phyloP scores from a whole-genome alignment of 2,888 invertebrate genomes.

The Dyspetes luteomarginatus region DNA sequence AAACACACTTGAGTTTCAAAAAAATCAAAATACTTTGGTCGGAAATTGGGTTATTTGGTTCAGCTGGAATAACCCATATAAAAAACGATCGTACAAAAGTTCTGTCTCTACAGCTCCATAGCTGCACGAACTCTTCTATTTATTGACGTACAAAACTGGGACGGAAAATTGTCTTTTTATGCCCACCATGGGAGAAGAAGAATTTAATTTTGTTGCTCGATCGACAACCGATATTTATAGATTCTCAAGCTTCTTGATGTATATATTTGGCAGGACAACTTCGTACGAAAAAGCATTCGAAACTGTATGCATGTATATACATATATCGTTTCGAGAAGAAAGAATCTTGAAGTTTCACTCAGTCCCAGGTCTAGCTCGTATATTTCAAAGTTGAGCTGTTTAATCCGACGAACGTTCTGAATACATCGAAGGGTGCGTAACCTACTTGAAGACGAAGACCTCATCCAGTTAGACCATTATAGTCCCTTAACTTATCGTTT shows the following conservation, averaged over 20 bases:
- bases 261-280: background rate
- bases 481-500: background rate
- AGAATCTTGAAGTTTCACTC: background rate
- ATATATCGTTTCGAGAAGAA: too few species aligned
- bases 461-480: constrained; percentile 60
- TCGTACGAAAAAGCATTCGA: too few species aligned
- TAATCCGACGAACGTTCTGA: constrained; percentile 22
- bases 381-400: constrained; percentile 10
- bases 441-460: constrained; percentile 53
- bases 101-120: background rate
- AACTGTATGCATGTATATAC: background rate
- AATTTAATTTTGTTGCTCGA: background rate
- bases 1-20: too few species aligned
- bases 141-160: background rate
- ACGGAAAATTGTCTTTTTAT: constrained; percentile 13
- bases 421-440: constrained; percentile 58
- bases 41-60: too few species aligned
- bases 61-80: too few species aligned
- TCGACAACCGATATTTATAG: constrained; percentile 36
- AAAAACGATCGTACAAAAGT: background rate
- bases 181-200: background rate
- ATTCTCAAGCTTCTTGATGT: background rate
- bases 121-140: background rate
- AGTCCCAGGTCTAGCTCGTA: background rate
- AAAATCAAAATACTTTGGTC: too few species aligned